A percentile compares a stretch with the other conserved stretches of the same genome.
phyloP scores from a whole-genome alignment of 2,888 invertebrate species.

The Lithophane socia region DNA sequence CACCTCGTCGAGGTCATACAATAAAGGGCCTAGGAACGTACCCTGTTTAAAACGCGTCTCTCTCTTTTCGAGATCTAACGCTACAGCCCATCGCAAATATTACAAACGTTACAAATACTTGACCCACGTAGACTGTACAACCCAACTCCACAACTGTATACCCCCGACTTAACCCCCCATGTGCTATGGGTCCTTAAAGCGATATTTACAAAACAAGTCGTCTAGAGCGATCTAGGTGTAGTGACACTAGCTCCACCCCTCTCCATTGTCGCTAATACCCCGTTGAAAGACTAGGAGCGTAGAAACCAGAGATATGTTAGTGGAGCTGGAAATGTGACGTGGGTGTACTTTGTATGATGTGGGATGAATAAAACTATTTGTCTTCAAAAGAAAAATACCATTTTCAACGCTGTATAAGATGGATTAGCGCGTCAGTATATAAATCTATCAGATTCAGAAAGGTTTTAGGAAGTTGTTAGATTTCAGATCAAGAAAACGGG shows the following conservation, averaged over 20 bases:
- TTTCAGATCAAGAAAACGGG: background rate
- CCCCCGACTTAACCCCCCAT: slow-evolving; percentile 4
- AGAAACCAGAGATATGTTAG: slow-evolving; percentile 31
- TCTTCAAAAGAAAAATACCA: background rate
- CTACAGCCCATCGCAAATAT: background rate
- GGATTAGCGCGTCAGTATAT: too few relatives aligned
- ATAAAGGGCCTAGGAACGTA: background rate
- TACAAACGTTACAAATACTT: background rate
- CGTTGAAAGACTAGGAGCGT: slow-evolving; percentile 70
- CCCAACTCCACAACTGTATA: background rate
- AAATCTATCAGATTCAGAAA: background rate
- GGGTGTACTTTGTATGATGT: background rate
- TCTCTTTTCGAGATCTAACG: background rate
- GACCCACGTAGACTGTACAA: background rate
- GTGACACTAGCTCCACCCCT: slow-evolving; percentile 66
- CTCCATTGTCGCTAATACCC: slow-evolving; percentile 75
- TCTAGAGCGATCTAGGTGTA: slow-evolving; percentile 61
- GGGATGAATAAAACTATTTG: background rate
- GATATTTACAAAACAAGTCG: slow-evolving; percentile 73
- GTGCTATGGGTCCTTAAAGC: slow-evolving; percentile 41
- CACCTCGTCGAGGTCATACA: background rate
- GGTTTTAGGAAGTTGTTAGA: background rate
- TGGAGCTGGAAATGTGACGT: background rate
- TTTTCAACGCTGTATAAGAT: too few relatives aligned
- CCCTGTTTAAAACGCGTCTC: background rate